Percentiles rank a stretch among this genome's conserved stretches.
Conservation (phyloP, 2,113 vertebrate species). For the Pteruthius melanotis region DNA sequence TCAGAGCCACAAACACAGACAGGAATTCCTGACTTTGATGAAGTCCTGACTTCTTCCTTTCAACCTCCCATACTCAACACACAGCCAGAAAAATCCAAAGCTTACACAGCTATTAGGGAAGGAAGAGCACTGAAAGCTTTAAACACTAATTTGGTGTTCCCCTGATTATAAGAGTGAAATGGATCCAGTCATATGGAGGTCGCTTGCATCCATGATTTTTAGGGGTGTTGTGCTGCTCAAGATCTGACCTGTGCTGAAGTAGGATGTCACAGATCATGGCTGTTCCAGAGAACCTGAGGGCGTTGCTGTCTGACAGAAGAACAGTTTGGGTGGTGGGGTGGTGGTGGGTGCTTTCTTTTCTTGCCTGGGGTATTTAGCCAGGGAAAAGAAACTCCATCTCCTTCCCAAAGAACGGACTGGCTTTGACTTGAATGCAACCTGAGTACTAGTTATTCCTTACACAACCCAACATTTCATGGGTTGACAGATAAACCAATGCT, state of each 20-base stretch:
- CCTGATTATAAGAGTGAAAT: not conserved
- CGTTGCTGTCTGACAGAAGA: not conserved
- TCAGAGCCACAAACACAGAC: not conserved
- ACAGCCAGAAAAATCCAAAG: not conserved
- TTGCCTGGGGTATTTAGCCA: not conserved
- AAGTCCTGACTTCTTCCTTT: not conserved
- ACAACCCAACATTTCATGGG: not conserved
- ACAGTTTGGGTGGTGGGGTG: not conserved
- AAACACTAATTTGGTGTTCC: not conserved
- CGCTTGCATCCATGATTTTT: not conserved
- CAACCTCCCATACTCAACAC: not conserved
- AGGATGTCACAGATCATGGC: not conserved
- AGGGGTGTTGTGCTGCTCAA: not conserved
- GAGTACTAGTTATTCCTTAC: not conserved
- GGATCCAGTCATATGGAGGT: not conserved
- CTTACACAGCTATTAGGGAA: not conserved
- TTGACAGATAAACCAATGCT: not conserved
- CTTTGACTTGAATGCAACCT: not conserved
- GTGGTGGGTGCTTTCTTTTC: not conserved
- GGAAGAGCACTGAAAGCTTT: not conserved
- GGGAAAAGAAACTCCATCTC: not conserved
- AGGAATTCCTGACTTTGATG: not conserved
- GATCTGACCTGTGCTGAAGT: not conserved
- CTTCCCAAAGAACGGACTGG: not conserved
- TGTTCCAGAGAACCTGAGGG: not conserved